Evolutionary conservation across 2,888 invertebrate genomes (phyloP).

Genomic region (Drosophila lacicola): DNA sequence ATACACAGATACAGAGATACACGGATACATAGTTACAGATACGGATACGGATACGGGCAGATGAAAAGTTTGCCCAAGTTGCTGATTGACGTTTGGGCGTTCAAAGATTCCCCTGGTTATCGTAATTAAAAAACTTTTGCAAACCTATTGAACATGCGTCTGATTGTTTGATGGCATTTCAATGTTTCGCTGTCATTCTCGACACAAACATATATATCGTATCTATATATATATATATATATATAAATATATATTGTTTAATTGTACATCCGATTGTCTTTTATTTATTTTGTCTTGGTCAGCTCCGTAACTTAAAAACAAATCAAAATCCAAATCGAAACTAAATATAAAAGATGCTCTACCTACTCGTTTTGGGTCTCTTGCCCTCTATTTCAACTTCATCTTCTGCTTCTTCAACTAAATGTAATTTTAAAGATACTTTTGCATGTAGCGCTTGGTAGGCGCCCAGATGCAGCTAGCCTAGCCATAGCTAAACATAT

Average conservation of each 20-base stretch:
- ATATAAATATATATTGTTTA: constrained; percentile 26
- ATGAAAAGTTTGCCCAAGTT: constrained; percentile 57
- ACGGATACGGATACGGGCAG: constrained; percentile 14
- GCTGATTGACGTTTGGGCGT: constrained; percentile 67
- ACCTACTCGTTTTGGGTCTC: constrained; percentile 66
- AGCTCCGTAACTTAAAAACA: constrained; percentile 57
- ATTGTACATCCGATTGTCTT: constrained; percentile 65
- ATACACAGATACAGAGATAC: constrained; percentile 6
- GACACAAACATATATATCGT: constrained; percentile 15
- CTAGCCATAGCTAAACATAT: constrained; percentile 61
- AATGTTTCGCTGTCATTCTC: constrained; percentile 32
- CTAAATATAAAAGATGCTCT: constrained; percentile 68
- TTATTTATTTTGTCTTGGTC: constrained; percentile 43
- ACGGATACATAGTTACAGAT: constrained; percentile 17
- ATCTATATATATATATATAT: constrained; percentile 1
- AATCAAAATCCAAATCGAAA: constrained; percentile 54
- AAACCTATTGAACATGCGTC: constrained; percentile 27
- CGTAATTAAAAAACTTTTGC: constrained; percentile 77
- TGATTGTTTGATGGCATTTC: constrained; percentile 40
- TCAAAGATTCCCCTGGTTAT: constrained; percentile 38
- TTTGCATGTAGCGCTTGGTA: constrained; percentile 44
- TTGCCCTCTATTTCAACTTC: constrained; percentile 47
- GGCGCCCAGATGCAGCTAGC: constrained; percentile 64
- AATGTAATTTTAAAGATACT: constrained; percentile 80
- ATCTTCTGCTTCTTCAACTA: constrained; percentile 66